These are phyloP conservation scores for Ahaetulla prasina DNA, from an alignment of 2,113 vertebrate genomes.

Conservation along the genomic window DNA sequence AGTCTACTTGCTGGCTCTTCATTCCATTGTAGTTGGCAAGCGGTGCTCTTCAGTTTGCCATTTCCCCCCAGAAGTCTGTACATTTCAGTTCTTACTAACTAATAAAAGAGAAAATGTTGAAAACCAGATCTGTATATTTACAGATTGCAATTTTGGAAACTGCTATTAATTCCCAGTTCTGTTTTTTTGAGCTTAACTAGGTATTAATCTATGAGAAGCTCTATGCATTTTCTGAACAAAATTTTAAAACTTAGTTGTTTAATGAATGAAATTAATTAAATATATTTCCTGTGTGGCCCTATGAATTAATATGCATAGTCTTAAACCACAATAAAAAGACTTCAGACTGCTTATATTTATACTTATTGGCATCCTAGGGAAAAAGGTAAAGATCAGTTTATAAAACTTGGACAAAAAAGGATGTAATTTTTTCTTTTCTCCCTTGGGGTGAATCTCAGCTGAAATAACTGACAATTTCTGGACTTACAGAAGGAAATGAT, in stretches of 20 bases:
- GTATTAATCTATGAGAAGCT: background rate
- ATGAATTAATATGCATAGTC: constrained; percentile 25
- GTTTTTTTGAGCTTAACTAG: background rate
- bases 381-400: constrained; percentile 70
- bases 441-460: constrained; percentile 68
- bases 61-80: background rate
- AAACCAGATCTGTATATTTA: background rate
- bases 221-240: constrained; percentile 14
- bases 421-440: constrained; percentile 70
- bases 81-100: background rate
- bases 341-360: constrained; percentile 71
- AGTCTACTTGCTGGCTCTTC: background rate
- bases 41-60: background rate
- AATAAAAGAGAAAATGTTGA: background rate
- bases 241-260: constrained; percentile 8
- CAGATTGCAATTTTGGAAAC: background rate
- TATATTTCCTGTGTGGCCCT: constrained; percentile 36
- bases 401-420: constrained; percentile 70
- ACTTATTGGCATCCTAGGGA: constrained; percentile 65
- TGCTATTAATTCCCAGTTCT: background rate
- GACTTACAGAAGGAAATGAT: constrained; percentile 80
- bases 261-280: constrained; percentile 40
- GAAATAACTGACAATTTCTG: constrained; percentile 77
- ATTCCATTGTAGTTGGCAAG: background rate
- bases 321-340: constrained; percentile 47